Conservation (phyloP, 2,888 invertebrate genomes). For the Chironomus tentans region DNA sequence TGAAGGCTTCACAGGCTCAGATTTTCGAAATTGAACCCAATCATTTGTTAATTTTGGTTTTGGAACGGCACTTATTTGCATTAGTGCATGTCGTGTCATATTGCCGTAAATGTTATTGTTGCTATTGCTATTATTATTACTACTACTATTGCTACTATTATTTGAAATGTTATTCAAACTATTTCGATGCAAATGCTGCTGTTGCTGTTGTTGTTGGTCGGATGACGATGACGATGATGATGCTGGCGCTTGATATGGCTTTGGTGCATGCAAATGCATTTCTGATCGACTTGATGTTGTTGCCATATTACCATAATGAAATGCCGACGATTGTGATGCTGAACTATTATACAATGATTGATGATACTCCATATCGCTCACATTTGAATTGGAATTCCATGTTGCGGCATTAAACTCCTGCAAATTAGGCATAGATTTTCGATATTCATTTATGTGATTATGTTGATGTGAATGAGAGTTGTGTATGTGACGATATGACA, state of each 20-base stretch:
- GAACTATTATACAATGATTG: not conserved
- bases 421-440: constrained; percentile 51
- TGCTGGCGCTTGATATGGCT: not conserved
- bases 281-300: constrained; percentile 29
- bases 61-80: constrained; percentile 66
- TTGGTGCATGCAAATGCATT: constrained; percentile 18
- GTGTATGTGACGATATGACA: constrained; percentile 30
- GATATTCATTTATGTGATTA: constrained; percentile 41
- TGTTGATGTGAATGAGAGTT: constrained; percentile 39
- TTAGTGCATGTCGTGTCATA: constrained; percentile 61
- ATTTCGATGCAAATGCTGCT: not conserved
- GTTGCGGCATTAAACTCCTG: constrained; percentile 39
- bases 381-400: constrained; percentile 11
- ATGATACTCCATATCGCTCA: constrained; percentile 29
- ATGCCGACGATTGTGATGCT: constrained; percentile 41
- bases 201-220: not conserved
- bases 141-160: too few species aligned
- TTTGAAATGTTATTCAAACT: not conserved
- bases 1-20: constrained; percentile 52
- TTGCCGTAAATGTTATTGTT: not conserved
- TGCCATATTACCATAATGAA: constrained; percentile 33
- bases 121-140: not conserved
- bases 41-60: constrained; percentile 58
- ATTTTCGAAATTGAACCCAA: constrained; percentile 45
- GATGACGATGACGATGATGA: too few species aligned